phyloP scores from a whole-genome alignment of 2,797 vertebrate species.

The Acipenser transmontanus region DNA sequence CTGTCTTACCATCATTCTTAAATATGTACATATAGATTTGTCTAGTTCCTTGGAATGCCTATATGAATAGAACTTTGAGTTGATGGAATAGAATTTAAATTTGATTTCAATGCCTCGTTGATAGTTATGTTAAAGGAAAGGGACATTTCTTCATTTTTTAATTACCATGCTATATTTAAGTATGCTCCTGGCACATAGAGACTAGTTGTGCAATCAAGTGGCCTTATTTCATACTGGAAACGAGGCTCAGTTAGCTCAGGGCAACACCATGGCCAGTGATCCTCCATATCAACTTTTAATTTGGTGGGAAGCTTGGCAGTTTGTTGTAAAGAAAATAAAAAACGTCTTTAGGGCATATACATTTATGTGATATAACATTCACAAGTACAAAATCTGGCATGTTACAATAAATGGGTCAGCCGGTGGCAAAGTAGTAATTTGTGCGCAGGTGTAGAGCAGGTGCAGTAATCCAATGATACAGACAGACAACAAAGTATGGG shows the following conservation, averaged over 20 bases:
- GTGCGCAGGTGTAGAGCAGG: too few relatives aligned
- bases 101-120: neutral
- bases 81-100: too few relatives aligned
- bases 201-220: neutral
- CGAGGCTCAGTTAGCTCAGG: neutral
- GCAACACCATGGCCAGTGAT: neutral
- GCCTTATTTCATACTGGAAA: neutral
- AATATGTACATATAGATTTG: too few relatives aligned
- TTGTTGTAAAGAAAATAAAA: neutral
- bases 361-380: neutral
- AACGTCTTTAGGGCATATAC: slow-evolving; percentile 5
- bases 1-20: too few relatives aligned
- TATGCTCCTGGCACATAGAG: neutral
- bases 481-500: too few relatives aligned
- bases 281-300: slow-evolving; percentile 5
- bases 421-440: too few relatives aligned
- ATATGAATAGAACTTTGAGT: too few relatives aligned
- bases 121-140: slow-evolving; percentile 8
- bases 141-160: neutral
- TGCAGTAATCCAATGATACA: too few relatives aligned
- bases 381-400: too few relatives aligned
- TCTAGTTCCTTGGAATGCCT: too few relatives aligned
- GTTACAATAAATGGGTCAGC: too few relatives aligned
- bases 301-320: slow-evolving; percentile 10
- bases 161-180: neutral